Conservation (phyloP, 2,888 invertebrate genomes). For the Polyommatus iphigenia region DNA sequence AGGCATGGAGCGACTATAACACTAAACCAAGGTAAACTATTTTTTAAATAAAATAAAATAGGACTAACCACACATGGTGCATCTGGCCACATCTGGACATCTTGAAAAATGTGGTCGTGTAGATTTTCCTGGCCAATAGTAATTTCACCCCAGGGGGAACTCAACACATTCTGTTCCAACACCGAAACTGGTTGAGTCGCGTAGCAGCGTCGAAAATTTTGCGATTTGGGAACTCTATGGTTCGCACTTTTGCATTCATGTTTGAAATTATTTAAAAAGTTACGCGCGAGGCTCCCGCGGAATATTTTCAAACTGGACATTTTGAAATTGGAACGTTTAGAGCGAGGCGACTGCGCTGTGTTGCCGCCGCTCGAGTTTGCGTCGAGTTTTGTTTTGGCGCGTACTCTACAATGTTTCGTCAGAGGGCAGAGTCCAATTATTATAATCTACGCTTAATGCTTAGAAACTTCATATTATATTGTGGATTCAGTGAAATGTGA, state of each 20-base stretch:
- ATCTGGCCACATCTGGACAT: conserved; percentile 78
- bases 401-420: conserved; percentile 46
- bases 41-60: conserved; percentile 31
- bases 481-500: conserved; percentile 10
- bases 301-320: conserved; percentile 74
- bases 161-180: conserved; percentile 57
- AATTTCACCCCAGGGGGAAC: conserved; percentile 74
- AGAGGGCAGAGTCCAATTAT: conserved; percentile 67
- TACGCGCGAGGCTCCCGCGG: conserved; percentile 68
- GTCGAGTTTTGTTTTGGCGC: conserved; percentile 60
- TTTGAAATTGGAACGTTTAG: conserved; percentile 55
- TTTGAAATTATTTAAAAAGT: conserved; percentile 54
- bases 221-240: conserved; percentile 29
- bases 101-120: conserved; percentile 81
- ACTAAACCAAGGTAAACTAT: not conserved
- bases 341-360: conserved; percentile 59
- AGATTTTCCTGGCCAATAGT: conserved; percentile 79
- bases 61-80: conserved; percentile 83
- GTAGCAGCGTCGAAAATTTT: conserved; percentile 50
- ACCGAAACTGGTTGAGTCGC: conserved; percentile 62
- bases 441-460: conserved; percentile 25
- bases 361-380: conserved; percentile 44
- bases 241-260: conserved; percentile 49
- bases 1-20: too few species aligned
- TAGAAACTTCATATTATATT: not conserved